phyloP scores from a whole-genome alignment of 2,888 invertebrate species.

The Drosophila tanythrix region DNA sequence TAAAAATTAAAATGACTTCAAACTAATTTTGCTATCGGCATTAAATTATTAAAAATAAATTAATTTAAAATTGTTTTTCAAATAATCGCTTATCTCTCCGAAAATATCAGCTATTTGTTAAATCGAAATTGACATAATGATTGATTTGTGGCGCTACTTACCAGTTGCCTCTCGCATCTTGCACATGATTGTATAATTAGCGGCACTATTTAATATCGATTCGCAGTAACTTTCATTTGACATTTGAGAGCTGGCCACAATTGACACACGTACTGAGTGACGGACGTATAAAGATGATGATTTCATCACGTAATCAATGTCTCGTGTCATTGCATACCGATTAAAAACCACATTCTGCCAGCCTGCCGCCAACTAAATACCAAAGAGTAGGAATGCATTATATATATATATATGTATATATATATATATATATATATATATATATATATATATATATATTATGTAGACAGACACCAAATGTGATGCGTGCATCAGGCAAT shows the following conservation, averaged over 20 bases:
- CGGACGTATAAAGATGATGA: slow-evolving; percentile 28
- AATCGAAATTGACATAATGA: not conserved
- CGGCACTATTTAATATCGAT: slow-evolving; percentile 28
- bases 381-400: slow-evolving; percentile 3
- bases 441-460: too few relatives aligned
- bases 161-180: slow-evolving; percentile 9
- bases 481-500: not conserved
- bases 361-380: slow-evolving; percentile 20
- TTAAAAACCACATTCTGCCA: slow-evolving; percentile 25
- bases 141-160: not conserved
- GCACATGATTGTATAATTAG: slow-evolving; percentile 19
- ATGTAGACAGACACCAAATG: not conserved
- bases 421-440: not conserved
- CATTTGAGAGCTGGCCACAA: slow-evolving; percentile 48
- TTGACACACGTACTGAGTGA: slow-evolving; percentile 15
- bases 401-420: not conserved
- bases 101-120: not conserved
- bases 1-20: not conserved
- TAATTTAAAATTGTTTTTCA: not conserved
- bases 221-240: slow-evolving; percentile 61
- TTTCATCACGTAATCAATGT: slow-evolving; percentile 68
- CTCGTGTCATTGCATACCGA: slow-evolving; percentile 59
- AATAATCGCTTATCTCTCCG: not conserved
- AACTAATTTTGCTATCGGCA: not conserved
- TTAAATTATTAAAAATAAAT: not conserved